phyloP scores from a whole-genome alignment of 1,140 invertebrate genomes.

The Eupristina koningsbergeri region DNA sequence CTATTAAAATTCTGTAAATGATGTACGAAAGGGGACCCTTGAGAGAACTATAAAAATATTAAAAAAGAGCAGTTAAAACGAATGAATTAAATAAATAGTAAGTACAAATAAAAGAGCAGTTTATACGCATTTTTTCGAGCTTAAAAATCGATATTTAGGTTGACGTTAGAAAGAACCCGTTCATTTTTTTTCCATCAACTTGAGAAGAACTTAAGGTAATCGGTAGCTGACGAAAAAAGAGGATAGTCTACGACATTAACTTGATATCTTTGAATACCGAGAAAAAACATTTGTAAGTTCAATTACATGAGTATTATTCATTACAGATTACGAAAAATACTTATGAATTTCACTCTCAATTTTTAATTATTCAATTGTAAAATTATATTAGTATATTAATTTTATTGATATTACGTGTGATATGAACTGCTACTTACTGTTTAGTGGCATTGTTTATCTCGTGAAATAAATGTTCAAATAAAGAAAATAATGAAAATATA shows the following conservation, averaged over 20 bases:
- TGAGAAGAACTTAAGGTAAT: constrained; percentile 56
- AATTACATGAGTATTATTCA: constrained; percentile 33
- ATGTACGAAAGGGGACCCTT: not conserved
- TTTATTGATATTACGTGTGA: too few relatives aligned
- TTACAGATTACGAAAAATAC: constrained; percentile 18
- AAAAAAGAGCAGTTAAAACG: not conserved
- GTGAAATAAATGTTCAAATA: too few relatives aligned
- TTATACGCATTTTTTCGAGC: constrained; percentile 2
- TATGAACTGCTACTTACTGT: too few relatives aligned
- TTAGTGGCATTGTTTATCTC: too few relatives aligned
- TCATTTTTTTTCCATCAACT: constrained; percentile 53
- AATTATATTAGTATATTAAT: too few relatives aligned
- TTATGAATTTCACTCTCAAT: not conserved
- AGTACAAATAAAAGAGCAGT: not conserved
- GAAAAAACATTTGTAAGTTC: not conserved
- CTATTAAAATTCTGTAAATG: not conserved
- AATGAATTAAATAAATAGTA: not conserved
- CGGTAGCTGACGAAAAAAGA: constrained; percentile 54
- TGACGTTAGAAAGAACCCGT: constrained; percentile 41
- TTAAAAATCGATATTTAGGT: constrained; percentile 54
- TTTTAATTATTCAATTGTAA: too few relatives aligned
- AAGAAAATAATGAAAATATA: too few relatives aligned
- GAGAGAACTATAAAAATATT: not conserved
- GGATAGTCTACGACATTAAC: constrained; percentile 54
- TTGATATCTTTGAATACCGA: constrained; percentile 25